A percentile compares a stretch with the other conserved stretches of the same genome.
These are phyloP conservation scores for Napeogenes inachia DNA, from an alignment of 2,888 invertebrate genomes.

Conservation along the genomic window DNA sequence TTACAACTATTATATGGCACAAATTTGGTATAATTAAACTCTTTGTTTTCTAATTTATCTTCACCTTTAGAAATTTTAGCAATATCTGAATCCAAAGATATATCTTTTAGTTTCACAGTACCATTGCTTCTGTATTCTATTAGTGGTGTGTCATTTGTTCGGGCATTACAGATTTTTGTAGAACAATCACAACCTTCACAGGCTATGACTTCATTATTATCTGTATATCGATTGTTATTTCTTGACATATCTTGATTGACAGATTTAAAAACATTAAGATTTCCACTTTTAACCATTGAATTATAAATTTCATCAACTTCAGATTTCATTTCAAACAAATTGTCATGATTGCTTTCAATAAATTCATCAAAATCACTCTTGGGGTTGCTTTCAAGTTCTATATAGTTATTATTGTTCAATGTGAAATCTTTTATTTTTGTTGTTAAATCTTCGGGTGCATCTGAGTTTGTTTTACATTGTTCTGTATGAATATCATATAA, in stretches of 20 bases:
- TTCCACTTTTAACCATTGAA: background rate
- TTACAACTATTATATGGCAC: slow-evolving; percentile 61
- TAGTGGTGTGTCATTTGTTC: slow-evolving; percentile 35
- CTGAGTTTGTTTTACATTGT: slow-evolving; percentile 24
- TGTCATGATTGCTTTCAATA: slow-evolving; percentile 32
- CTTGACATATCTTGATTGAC: slow-evolving; percentile 33
- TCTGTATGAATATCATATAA: slow-evolving; percentile 25
- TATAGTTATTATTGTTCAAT: slow-evolving; percentile 28
- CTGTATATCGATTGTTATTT: slow-evolving; percentile 20
- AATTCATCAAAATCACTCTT: slow-evolving; percentile 49
- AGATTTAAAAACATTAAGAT: background rate
- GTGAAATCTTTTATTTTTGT: slow-evolving; percentile 15
- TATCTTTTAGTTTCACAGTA: slow-evolving; percentile 56
- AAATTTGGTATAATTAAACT: slow-evolving; percentile 29
- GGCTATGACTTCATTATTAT: slow-evolving; percentile 17
- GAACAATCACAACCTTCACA: slow-evolving; percentile 50
- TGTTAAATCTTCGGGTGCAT: slow-evolving; percentile 17
- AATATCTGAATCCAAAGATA: slow-evolving; percentile 47
- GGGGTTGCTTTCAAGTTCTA: slow-evolving; percentile 37
- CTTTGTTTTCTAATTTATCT: slow-evolving; percentile 18
- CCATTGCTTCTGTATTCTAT: slow-evolving; percentile 53
- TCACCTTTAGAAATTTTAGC: slow-evolving; percentile 16
- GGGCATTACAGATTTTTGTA: slow-evolving; percentile 13
- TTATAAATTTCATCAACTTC: background rate
- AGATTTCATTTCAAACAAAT: background rate